These are phyloP conservation scores for Mellilla xanthometata DNA, from an alignment of 2,888 invertebrate species.

Conservation along the genomic window DNA sequence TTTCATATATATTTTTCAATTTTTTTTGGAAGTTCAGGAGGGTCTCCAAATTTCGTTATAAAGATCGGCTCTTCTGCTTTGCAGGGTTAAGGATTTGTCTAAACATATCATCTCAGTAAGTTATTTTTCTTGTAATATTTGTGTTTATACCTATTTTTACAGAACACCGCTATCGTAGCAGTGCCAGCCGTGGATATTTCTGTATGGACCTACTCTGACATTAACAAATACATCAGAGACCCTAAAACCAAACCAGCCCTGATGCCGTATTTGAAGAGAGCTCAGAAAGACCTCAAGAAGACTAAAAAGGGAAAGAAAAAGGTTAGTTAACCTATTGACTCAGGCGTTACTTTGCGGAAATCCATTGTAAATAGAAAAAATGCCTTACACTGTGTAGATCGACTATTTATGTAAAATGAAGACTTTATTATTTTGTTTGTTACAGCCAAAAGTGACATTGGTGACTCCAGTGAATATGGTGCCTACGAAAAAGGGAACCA, in stretches of 20 bases:
- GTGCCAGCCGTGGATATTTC: constrained; percentile 24
- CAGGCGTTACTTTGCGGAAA: no score
- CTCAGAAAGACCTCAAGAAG: constrained; percentile 16
- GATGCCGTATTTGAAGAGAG: constrained; percentile 16
- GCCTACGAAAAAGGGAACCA: constrained; percentile 12
- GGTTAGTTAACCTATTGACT: neutral
- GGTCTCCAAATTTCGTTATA: no score
- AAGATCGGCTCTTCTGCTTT: no score
- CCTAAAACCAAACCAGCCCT: constrained; percentile 19
- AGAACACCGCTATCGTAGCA: constrained; percentile 25
- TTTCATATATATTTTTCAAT: no score
- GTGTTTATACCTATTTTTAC: no score
- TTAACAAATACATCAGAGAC: constrained; percentile 18
- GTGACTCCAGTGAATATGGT: constrained; percentile 25
- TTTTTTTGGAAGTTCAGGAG: no score
- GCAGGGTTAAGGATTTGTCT: no score
- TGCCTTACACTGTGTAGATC: neutral
- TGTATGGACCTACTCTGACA: constrained; percentile 18
- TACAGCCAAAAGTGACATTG: constrained; percentile 18
- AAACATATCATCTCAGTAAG: no score
- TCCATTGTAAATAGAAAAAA: neutral
- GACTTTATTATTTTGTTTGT: neutral
- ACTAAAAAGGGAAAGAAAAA: constrained; percentile 16
- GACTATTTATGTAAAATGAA: no score
- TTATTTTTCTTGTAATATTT: no score